These are phyloP conservation scores for Stegostoma tigrinum DNA, from an alignment of 2,113 vertebrate genomes.

Conservation along the genomic window DNA sequence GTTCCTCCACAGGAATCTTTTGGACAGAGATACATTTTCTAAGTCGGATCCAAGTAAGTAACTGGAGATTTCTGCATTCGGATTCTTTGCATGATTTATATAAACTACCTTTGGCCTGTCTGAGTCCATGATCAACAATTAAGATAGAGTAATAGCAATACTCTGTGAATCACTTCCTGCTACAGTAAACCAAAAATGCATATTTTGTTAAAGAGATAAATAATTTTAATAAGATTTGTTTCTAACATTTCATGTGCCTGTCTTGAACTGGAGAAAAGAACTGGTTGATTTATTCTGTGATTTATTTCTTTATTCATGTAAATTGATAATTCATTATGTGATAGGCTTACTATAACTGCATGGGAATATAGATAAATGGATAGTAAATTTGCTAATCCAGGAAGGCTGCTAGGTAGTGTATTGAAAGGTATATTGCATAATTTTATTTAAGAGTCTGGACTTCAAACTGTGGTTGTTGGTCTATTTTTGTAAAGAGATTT, in stretches of 20 bases:
- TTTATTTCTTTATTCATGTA: background rate
- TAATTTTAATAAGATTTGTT: background rate
- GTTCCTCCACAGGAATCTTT: constrained; percentile 61
- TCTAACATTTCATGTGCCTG: background rate
- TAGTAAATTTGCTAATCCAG: background rate
- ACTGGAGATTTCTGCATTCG: constrained; percentile 2
- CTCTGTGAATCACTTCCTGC: background rate
- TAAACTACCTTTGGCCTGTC: background rate
- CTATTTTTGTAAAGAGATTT: too few relatives aligned
- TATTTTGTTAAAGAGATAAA: background rate
- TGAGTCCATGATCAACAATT: background rate
- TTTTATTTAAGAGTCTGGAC: too few relatives aligned
- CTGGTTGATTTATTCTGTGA: background rate
- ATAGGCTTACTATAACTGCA: background rate
- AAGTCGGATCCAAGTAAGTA: constrained; percentile 91
- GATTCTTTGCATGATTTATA: background rate
- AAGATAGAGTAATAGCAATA: background rate
- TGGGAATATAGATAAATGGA: background rate
- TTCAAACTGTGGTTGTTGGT: too few relatives aligned
- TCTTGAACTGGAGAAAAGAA: background rate
- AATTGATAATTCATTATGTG: background rate
- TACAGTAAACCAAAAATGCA: background rate
- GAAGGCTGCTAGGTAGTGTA: too few relatives aligned
- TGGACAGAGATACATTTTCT: constrained; percentile 93
- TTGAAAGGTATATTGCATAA: too few relatives aligned